Evolutionary conservation across 2,888 invertebrate genomes (phyloP).

Genomic region (Ommatoiulus sabulosus): DNA sequence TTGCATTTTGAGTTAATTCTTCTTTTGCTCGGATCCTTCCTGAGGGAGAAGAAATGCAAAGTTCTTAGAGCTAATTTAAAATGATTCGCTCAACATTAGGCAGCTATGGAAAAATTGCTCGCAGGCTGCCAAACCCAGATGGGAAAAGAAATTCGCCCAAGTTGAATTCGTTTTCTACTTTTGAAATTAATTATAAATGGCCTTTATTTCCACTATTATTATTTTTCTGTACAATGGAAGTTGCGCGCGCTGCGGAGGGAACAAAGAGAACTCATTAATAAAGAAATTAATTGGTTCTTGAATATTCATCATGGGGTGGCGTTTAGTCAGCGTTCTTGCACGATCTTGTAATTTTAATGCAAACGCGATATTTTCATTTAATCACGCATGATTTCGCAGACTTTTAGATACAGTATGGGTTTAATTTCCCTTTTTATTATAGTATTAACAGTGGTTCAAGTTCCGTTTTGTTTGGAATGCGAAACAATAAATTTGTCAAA

Average conservation of each 20-base stretch:
- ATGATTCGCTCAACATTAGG: neutral
- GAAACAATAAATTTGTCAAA: no score
- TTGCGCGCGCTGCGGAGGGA: neutral
- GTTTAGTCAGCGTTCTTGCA: neutral
- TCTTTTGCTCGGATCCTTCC: neutral
- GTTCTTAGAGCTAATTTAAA: constrained; percentile 35
- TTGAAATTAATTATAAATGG: constrained; percentile 33
- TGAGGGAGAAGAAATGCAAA: neutral
- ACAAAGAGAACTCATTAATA: constrained; percentile 21
- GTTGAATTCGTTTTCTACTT: constrained; percentile 21
- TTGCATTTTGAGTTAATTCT: constrained; percentile 30
- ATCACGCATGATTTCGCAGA: neutral
- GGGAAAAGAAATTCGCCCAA: neutral
- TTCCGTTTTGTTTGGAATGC: no score
- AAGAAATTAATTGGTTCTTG: constrained; percentile 21
- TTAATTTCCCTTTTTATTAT: no score
- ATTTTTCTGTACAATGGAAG: neutral
- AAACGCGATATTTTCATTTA: neutral
- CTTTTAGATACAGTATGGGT: no score
- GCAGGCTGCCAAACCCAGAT: constrained; percentile 5
- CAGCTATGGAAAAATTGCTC: neutral
- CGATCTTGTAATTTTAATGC: neutral
- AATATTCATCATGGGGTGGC: neutral
- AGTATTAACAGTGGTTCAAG: no score
- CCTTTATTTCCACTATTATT: constrained; percentile 5